Evolutionary conservation across 2,888 invertebrate genomes (phyloP).

Genomic region (Neoaliturus tenellus): DNA sequence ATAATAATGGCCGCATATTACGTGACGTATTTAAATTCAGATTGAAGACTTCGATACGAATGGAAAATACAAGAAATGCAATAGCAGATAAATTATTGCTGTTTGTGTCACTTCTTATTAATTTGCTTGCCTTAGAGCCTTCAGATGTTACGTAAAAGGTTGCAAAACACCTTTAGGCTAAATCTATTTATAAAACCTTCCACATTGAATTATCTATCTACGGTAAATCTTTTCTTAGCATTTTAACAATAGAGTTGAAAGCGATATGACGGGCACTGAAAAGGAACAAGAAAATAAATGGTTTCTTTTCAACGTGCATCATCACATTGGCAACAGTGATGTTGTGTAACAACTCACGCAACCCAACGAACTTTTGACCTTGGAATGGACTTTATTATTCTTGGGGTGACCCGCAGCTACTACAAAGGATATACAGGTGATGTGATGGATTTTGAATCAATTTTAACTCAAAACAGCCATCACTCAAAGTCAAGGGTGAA

Average conservation of each 20-base stretch:
- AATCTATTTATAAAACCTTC: neutral
- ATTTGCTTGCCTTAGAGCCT: neutral
- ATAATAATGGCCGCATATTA: too few species aligned
- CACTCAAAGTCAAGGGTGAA: neutral
- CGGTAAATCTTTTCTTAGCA: neutral
- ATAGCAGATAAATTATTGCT: neutral
- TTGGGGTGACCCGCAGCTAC: neutral
- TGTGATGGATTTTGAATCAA: neutral
- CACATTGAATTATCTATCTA: neutral
- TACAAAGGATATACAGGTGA: neutral
- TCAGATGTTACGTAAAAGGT: neutral
- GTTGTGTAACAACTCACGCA: neutral
- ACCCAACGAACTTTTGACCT: neutral
- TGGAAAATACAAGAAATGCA: neutral
- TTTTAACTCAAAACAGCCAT: neutral
- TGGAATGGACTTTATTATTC: neutral
- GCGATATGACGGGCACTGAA: neutral
- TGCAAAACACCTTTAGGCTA: neutral
- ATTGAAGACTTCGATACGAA: too few species aligned
- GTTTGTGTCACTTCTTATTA: neutral
- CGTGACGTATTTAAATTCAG: too few species aligned
- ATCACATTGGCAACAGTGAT: neutral
- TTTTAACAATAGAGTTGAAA: neutral
- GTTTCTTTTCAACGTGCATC: neutral
- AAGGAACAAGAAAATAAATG: neutral